Conservation (phyloP, 2,797 vertebrate genomes). For the Schizopygopsis malacanthus region DNA sequence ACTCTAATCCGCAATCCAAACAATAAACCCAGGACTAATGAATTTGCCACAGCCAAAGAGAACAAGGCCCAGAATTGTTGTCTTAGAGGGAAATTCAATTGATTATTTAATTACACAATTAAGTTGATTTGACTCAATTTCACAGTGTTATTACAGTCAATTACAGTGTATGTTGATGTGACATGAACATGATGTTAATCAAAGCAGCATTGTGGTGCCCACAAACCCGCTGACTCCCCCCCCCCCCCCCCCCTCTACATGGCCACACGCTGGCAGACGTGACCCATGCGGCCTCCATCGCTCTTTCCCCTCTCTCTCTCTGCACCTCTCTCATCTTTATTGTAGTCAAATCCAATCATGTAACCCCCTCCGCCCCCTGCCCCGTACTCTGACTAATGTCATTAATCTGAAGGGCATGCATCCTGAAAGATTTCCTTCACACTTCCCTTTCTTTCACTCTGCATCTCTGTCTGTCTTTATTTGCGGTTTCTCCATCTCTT, state of each 20-base stretch:
- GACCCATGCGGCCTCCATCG: constrained; percentile 20
- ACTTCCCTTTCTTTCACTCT: neutral
- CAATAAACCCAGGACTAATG: neutral
- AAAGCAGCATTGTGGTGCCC: constrained; percentile 49
- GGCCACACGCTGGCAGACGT: constrained; percentile 45
- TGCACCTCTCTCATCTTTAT: constrained; percentile 15
- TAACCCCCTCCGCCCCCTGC: constrained; percentile 28
- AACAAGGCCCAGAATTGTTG: neutral
- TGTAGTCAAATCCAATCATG: constrained; percentile 49
- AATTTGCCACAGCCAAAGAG: neutral
- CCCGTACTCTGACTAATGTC: constrained; percentile 29
- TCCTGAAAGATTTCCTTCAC: constrained; percentile 25
- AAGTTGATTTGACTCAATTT: constrained; percentile 39
- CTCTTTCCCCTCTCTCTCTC: constrained; percentile 24
- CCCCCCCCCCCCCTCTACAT: constrained; percentile 24
- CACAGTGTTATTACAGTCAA: too few species aligned
- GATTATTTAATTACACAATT: constrained; percentile 40
- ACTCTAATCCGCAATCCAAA: neutral
- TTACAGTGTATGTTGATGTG: constrained; percentile 50
- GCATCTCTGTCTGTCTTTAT: constrained; percentile 20
- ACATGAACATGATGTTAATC: constrained; percentile 56
- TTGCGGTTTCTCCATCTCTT: neutral
- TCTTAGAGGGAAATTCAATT: neutral
- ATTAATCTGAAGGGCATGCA: constrained; percentile 53
- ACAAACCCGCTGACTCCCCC: neutral